Base-by-base conservation (phyloP, 2,113 vertebrate genomes). In the Scalopus aquaticus region DNA sequence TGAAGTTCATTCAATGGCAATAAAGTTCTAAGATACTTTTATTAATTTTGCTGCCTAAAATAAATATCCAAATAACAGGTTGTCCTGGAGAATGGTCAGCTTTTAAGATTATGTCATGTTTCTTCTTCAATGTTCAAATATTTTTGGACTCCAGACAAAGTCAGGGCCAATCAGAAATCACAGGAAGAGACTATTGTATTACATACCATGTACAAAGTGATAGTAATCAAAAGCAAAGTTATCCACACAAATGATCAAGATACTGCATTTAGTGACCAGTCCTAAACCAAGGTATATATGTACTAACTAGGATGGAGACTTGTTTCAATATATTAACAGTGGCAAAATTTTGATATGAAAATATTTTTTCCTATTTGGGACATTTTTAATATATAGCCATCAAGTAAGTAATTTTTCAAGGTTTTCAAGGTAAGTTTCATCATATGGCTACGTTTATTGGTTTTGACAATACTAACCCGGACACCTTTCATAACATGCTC, bases 21-120 rank as follows among this genome's bases (percentile, higher is more conserved):
- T 42, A 93, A 82, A 78, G 5, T 60, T 39, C n/a, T 72, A 73
- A 74, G 9, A n/a, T 13, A 65, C 35, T 81, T 76, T 80, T n/a
- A 64, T 49, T 28, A 90, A 37, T 79, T 86, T 73, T 90, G 2
- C 67, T 44, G 37, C 74, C 60, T 78, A 30, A 84, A 87, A 74
- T 30, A 74, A 76, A 49, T 22, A 26, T 79, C 9, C 51, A 92
- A 74, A 82, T 51, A 42, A 20, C 3, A 94, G 86, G 9, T 79
- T 86, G 20, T 16, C 15, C 42, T 65, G 28, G 30, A 89, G 93
- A 86, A 35, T 93, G 6, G 6, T 83, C 26, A 67, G 3, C 19
- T 83, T 89, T 93, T 81, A 67, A 89, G 32, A 89, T 83, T 79
- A 32, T 77, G 3, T 64, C 39, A 65, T n/a, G 15, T 30, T 88